Base-by-base conservation (phyloP, 1,140 invertebrate species). In the Phymastichus coffea region DNA sequence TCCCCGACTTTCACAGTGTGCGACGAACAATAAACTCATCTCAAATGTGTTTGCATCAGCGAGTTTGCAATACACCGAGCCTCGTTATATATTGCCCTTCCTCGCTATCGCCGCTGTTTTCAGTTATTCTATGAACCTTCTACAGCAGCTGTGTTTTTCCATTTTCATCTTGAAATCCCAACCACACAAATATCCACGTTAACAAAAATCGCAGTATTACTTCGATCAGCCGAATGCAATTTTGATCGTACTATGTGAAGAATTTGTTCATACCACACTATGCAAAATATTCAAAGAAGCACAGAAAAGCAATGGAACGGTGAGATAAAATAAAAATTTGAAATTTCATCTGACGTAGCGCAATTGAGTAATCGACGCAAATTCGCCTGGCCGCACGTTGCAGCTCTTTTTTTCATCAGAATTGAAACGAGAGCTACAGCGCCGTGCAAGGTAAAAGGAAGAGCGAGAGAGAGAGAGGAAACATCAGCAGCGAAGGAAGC, bases 371-470 rank as follows among this genome's bases (percentile, higher is more conserved):
- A 46, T 46, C 43, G 43, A 26, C n/a, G n/a, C 43, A 46, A 46
- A 46, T 46, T 25, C 14, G 10, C 43, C 43, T 65, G 61, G 59
- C 60, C 59, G 62, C 63, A 68, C 61, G 52, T 59, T 51, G 62
- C 57, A 59, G 61, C 63, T 64, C 60, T 57, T 28, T 65, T 65
- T 63, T 66, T 61, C 58, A 65, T 63, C 64, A 65, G 64, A 66
- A 68, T 68, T 66, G 67, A 66, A 68, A 66, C 67, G 64, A 68
- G 66, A 62, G 65, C 59, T 66, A 63, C 61, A 65, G 63, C 63
- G 3, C 51, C 54, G 61, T 61, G 61, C 57, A 57, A 37, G 47
- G 14, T 48, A 15, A 26, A 48, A 48, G 17, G 46, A 17, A 48
- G 3, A 2, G 49, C 20, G 33, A 4, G 35, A 52, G 12, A 19